A percentile compares a stretch with the other conserved stretches of the same genome.
phyloP scores from a whole-genome alignment of 2,113 vertebrate genomes.

The Rhodinocichla rosea region DNA sequence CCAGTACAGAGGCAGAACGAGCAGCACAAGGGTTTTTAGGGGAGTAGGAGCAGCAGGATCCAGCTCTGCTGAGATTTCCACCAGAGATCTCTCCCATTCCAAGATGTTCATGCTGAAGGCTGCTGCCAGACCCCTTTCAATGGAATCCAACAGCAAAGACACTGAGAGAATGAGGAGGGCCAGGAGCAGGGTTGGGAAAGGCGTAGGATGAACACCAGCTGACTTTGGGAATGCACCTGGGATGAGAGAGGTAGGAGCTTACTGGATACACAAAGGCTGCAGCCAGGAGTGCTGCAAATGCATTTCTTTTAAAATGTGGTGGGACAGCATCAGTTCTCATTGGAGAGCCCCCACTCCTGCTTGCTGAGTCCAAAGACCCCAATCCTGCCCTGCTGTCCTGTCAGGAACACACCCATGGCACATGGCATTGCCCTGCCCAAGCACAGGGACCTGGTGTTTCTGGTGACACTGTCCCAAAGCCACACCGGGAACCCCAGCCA shows the following conservation, averaged over 20 bases:
- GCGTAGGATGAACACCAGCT: accelerated
- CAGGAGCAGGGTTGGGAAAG: neutral
- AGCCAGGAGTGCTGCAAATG: neutral
- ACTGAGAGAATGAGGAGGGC: neutral
- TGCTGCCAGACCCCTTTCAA: accelerated
- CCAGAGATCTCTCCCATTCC: neutral
- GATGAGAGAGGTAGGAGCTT: neutral
- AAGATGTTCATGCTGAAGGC: neutral
- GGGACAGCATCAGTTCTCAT: accelerated
- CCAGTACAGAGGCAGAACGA: neutral
- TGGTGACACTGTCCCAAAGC: neutral
- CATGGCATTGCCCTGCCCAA: neutral
- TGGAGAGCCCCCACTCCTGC: neutral
- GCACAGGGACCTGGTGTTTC: neutral
- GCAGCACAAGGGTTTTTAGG: neutral
- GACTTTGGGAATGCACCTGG: neutral
- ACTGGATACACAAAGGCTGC: neutral
- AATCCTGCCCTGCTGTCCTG: neutral
- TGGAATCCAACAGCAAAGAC: neutral
- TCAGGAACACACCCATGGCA: neutral
- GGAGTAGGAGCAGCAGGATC: neutral
- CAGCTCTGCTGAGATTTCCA: neutral
- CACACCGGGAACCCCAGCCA: neutral
- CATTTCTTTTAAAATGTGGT: accelerated
- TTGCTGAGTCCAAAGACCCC: neutral